A percentile compares a stretch with the other conserved stretches of the same genome.
phyloP scores from a whole-genome alignment of 2,888 invertebrate genomes.

The Drosophila bunnanda region DNA sequence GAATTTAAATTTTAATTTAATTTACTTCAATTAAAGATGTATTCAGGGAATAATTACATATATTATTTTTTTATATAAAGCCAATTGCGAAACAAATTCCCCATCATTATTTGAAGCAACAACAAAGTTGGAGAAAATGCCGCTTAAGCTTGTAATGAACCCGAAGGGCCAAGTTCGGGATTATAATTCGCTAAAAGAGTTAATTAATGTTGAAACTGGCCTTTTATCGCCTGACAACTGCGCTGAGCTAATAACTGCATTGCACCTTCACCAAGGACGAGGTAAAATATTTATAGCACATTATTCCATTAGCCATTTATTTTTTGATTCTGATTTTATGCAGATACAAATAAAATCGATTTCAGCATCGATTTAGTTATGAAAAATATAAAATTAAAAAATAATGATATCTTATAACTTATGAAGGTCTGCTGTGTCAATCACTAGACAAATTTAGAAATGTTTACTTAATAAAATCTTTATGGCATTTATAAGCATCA shows the following conservation, averaged over 20 bases:
- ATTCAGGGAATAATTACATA: slow-evolving; percentile 38
- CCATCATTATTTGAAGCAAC: slow-evolving; percentile 46
- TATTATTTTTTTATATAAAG: slow-evolving; percentile 69
- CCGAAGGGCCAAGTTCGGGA: slow-evolving; percentile 90
- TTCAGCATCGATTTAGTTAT: too few species aligned
- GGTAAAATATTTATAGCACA: slow-evolving; percentile 85
- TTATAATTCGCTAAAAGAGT: slow-evolving; percentile 88
- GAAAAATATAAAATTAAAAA: too few species aligned
- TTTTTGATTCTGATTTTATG: not conserved
- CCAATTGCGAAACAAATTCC: slow-evolving; percentile 70
- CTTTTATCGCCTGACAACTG: slow-evolving; percentile 90
- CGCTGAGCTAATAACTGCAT: slow-evolving; percentile 91
- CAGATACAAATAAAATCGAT: not conserved
- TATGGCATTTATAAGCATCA: too few species aligned
- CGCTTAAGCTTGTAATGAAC: slow-evolving; percentile 91
- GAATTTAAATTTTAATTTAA: too few species aligned
- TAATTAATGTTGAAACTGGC: slow-evolving; percentile 87
- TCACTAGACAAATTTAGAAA: too few species aligned
- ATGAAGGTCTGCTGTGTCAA: too few species aligned
- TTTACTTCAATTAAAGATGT: too few species aligned
- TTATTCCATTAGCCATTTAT: not conserved
- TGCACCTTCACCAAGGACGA: slow-evolving; percentile 91
- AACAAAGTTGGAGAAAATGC: slow-evolving; percentile 77
- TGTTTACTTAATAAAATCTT: too few species aligned
- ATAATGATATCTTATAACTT: too few species aligned